A percentile compares a stretch with the other conserved stretches of the same genome.
Evolutionary conservation across 2,888 invertebrate species (phyloP).

Genomic region (Nomada flava): DNA sequence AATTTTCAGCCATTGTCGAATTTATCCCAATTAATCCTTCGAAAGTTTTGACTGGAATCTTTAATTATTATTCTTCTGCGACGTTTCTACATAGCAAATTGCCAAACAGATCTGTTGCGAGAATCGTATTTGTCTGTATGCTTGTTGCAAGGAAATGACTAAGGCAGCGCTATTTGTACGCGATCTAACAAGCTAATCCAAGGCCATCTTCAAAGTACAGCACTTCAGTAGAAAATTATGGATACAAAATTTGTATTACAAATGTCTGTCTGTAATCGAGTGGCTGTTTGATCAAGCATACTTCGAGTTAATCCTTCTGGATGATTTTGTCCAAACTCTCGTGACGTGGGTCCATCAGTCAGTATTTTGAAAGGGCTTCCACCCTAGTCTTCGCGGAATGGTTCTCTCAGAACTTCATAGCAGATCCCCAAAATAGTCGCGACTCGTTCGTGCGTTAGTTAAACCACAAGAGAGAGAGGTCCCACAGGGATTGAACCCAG

Average conservation of each 20-base stretch:
- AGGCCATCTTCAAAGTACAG: slow-evolving; percentile 15
- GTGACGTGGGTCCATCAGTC: no score
- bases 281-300: no score
- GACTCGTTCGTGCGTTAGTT: slow-evolving; percentile 22
- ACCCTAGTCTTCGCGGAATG: background rate
- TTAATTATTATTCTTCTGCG: slow-evolving; percentile 28
- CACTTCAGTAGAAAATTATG: slow-evolving; percentile 14
- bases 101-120: slow-evolving; percentile 30
- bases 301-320: no score
- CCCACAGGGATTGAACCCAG: slow-evolving; percentile 8
- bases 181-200: slow-evolving; percentile 30
- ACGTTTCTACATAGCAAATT: slow-evolving; percentile 8
- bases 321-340: no score
- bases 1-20: slow-evolving; percentile 47
- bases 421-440: slow-evolving; percentile 54
- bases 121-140: slow-evolving; percentile 49
- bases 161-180: slow-evolving; percentile 44
- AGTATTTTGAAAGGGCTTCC: background rate
- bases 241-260: background rate
- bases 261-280: background rate
- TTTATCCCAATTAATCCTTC: slow-evolving; percentile 43
- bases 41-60: slow-evolving; percentile 19
- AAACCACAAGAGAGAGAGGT: background rate
- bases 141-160: slow-evolving; percentile 45
- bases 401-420: slow-evolving; percentile 24